Evolutionary conservation across 2,797 vertebrate genomes (phyloP).

Genomic region (Erpetoichthys calabaricus): DNA sequence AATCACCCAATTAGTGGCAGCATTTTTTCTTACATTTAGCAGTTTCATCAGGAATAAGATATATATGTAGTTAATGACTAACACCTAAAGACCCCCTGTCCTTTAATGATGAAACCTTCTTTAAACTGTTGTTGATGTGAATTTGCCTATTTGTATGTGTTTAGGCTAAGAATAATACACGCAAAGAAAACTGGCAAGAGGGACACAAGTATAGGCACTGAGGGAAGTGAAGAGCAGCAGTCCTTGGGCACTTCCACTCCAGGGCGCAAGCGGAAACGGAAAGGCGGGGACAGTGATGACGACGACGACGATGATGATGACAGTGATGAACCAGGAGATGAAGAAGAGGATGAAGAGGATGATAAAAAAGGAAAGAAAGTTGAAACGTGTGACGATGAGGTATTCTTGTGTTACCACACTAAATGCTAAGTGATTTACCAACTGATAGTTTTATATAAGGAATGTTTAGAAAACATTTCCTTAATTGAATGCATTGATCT

Average conservation of each 20-base stretch:
- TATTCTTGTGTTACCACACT: slow-evolving; percentile 20
- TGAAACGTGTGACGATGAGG: slow-evolving; percentile 79
- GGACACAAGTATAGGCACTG: slow-evolving; percentile 39
- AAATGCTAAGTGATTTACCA: no score
- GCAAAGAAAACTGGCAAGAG: slow-evolving; percentile 72
- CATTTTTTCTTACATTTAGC: no score
- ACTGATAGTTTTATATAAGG: no score
- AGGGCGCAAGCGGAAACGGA: slow-evolving; percentile 66
- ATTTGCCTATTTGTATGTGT: slow-evolving; percentile 3
- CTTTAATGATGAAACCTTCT: no score
- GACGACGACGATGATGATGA: slow-evolving; percentile 84
- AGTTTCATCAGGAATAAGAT: no score
- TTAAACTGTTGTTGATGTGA: no score
- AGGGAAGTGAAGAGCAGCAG: slow-evolving; percentile 55
- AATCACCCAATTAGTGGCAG: no score
- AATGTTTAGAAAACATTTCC: neutral
- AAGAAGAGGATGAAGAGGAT: slow-evolving; percentile 73
- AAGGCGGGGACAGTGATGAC: slow-evolving; percentile 71
- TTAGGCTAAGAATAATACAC: slow-evolving; percentile 73
- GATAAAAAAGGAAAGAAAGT: slow-evolving; percentile 74
- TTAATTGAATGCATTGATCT: no score
- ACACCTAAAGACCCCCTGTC: no score
- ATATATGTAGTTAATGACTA: no score
- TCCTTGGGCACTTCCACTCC: slow-evolving; percentile 39
- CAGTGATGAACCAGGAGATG: slow-evolving; percentile 81